phyloP scores from a whole-genome alignment of 2,797 vertebrate species.

The Cryptoblepharus egeriae region DNA sequence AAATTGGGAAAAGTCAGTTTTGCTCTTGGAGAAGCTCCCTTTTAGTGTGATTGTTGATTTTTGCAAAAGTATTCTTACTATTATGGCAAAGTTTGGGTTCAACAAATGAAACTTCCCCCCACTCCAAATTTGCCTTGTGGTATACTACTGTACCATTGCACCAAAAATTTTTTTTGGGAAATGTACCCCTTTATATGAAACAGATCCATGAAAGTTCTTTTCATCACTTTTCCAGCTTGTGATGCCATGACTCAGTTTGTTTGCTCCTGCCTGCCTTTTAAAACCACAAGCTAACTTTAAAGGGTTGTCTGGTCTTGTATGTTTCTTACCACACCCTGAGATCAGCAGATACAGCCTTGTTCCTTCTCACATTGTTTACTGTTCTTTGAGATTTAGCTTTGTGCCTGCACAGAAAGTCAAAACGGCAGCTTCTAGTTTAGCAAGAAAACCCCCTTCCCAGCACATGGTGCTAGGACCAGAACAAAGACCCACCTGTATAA shows the following conservation, averaged over 20 bases:
- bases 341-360: not conserved
- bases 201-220: not conserved
- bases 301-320: not conserved
- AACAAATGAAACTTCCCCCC: not conserved
- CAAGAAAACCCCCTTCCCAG: too few species aligned
- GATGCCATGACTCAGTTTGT: not conserved
- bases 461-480: too few species aligned
- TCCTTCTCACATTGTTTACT: not conserved
- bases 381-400: not conserved
- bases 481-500: too few species aligned
- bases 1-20: conserved; percentile 18
- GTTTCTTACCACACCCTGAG: not conserved
- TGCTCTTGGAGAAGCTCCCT: not conserved
- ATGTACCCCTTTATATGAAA: too few species aligned
- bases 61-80: not conserved
- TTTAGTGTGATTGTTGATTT: not conserved
- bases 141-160: not conserved
- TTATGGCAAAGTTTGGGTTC: conserved; percentile 1
- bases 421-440: too few species aligned
- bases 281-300: not conserved
- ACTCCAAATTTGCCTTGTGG: not conserved
- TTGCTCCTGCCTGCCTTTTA: not conserved
- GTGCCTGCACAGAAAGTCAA: too few species aligned
- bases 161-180: not conserved
- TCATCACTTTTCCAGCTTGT: not conserved